A percentile compares a stretch with the other conserved stretches of the same genome.
phyloP scores from a whole-genome alignment of 2,113 vertebrate genomes.

The Mus pahari region DNA sequence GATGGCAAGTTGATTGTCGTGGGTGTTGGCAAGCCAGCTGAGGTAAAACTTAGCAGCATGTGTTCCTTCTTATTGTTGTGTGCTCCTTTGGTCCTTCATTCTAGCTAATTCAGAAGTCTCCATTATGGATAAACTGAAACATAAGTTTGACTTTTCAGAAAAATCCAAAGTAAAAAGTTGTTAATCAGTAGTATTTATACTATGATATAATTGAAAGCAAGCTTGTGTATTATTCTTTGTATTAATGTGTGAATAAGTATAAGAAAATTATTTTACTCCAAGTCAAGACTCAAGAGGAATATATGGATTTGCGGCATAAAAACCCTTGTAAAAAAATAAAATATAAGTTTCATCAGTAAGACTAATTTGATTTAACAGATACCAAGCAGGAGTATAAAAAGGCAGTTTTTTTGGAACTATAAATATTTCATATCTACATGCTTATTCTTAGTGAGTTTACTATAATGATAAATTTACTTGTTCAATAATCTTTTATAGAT shows the following conservation, averaged over 20 bases:
- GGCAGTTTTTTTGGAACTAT: constrained; percentile 51
- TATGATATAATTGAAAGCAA: constrained; percentile 43
- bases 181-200: constrained; percentile 57
- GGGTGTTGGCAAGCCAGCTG: constrained; percentile 96
- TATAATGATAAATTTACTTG: constrained; percentile 74
- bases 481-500: constrained; percentile 65
- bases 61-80: constrained; percentile 91
- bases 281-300: background rate
- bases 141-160: constrained; percentile 86
- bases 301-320: constrained; percentile 12
- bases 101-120: constrained; percentile 90
- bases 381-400: constrained; percentile 26
- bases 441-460: constrained; percentile 66
- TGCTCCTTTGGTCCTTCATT: constrained; percentile 88
- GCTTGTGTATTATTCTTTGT: background rate
- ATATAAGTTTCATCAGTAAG: constrained; percentile 28
- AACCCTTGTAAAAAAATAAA: constrained; percentile 37
- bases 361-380: constrained; percentile 62
- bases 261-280: constrained; percentile 58
- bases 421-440: constrained; percentile 55
- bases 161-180: constrained; percentile 13
- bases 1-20: constrained; percentile 98
- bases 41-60: constrained; percentile 95
- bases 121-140: constrained; percentile 90
- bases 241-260: constrained; percentile 27